Percentiles rank a stretch among this genome's conserved stretches.
Conservation (phyloP, 2,113 vertebrate species). For the Malurus elegans region DNA sequence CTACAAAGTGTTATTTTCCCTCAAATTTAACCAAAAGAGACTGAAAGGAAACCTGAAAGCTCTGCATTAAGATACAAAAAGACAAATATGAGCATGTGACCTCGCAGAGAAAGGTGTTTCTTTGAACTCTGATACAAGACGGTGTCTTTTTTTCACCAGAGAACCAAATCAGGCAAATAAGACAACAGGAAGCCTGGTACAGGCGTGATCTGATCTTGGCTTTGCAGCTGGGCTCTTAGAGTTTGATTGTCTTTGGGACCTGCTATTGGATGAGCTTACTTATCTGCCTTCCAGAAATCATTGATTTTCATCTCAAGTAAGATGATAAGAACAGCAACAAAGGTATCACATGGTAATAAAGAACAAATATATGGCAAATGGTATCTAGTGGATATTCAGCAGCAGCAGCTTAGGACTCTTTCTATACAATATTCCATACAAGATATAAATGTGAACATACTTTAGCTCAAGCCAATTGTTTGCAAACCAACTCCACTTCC, state of each 20-base stretch:
- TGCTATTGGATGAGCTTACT: not conserved
- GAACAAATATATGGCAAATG: not conserved
- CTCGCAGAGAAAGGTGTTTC: not conserved
- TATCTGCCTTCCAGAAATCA: not conserved
- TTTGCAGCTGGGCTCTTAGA: not conserved
- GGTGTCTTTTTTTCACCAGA: not conserved
- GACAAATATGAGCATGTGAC: not conserved
- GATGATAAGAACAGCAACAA: not conserved
- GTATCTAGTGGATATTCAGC: not conserved
- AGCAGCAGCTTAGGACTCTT: not conserved
- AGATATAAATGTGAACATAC: not conserved
- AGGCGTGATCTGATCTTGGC: not conserved
- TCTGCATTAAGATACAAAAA: not conserved
- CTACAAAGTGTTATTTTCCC: not conserved
- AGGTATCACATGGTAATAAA: not conserved
- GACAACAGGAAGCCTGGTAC: not conserved
- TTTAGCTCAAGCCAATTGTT: not conserved
- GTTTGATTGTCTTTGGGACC: not conserved
- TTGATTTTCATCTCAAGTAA: not conserved
- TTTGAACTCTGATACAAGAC: not conserved
- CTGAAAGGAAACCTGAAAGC: not conserved
- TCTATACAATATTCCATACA: not conserved
- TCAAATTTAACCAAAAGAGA: not conserved
- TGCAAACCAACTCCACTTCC: not conserved
- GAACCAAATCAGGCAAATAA: not conserved